Evolutionary conservation across 2,113 vertebrate genomes (phyloP).

Genomic region (Eptesicus fuscus): DNA sequence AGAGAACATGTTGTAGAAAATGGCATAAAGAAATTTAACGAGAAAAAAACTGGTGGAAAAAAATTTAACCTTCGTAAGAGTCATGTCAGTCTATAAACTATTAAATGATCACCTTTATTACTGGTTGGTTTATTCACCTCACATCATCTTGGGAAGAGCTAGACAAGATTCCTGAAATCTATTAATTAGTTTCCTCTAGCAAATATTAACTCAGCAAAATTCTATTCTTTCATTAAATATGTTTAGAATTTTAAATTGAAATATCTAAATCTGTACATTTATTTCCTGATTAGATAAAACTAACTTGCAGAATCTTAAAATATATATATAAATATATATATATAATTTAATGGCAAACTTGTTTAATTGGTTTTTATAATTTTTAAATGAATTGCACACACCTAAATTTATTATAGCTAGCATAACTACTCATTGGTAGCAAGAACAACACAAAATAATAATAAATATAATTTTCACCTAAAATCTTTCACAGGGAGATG

Average conservation of each 20-base stretch:
- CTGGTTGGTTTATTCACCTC: conserved; percentile 58
- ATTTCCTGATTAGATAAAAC: neutral
- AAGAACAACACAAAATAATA: neutral
- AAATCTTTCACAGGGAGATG: neutral
- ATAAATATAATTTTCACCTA: neutral
- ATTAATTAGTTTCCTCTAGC: conserved; percentile 67
- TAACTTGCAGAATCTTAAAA: neutral
- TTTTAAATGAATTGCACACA: neutral
- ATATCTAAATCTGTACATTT: conserved; percentile 42
- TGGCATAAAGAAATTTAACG: conserved; percentile 22
- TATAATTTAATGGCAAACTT: conserved; percentile 2
- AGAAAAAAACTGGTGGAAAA: conserved; percentile 27
- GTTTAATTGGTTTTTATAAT: neutral
- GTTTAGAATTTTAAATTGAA: conserved; percentile 60
- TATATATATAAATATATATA: neutral
- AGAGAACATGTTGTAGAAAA: conserved; percentile 20
- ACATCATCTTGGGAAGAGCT: conserved; percentile 52
- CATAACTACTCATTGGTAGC: neutral
- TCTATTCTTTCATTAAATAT: conserved; percentile 57
- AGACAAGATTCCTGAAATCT: conserved; percentile 55
- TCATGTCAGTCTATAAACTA: conserved; percentile 55
- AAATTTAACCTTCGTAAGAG: conserved; percentile 53
- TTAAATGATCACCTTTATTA: conserved; percentile 64
- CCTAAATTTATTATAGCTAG: neutral
- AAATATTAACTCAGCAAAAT: conserved; percentile 70